Percentiles rank a stretch among this genome's conserved stretches.
Conservation (phyloP, 2,888 invertebrate species). For the Oithona nana region DNA sequence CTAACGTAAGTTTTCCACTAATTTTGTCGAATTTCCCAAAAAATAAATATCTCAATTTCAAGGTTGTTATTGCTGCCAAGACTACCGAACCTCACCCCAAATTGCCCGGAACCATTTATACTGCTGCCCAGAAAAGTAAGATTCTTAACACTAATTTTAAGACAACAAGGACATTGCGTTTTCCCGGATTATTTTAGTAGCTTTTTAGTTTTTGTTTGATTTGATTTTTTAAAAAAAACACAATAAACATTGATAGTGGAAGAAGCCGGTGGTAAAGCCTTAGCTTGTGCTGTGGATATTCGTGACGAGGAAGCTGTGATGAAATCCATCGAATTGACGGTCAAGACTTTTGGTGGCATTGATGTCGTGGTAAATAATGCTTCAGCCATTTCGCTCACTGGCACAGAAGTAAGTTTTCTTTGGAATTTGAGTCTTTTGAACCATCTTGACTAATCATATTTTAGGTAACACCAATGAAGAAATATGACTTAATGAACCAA, state of each 20-base stretch:
- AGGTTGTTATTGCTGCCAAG: constrained; percentile 76
- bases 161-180: not conserved
- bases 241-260: constrained; percentile 42
- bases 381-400: constrained; percentile 70
- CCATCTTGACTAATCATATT: not conserved
- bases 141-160: constrained; percentile 19
- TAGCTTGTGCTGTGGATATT: constrained; percentile 73
- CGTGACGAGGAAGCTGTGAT: constrained; percentile 55
- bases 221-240: not conserved
- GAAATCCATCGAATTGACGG: constrained; percentile 50
- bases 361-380: constrained; percentile 91
- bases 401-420: constrained; percentile 35
- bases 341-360: constrained; percentile 77
- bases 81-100: constrained; percentile 76
- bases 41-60: constrained; percentile 25
- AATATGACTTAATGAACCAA: constrained; percentile 85
- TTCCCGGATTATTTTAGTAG: not conserved
- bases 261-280: constrained; percentile 58
- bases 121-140: constrained; percentile 70
- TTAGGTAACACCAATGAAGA: constrained; percentile 68
- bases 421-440: not conserved
- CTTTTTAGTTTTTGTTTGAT: not conserved
- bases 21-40: not conserved
- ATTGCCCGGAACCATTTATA: constrained; percentile 74
- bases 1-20: constrained; percentile 25